Evolutionary conservation across 2,888 invertebrate species (phyloP), one percentile per base, ranked within the genome.

Genomic region (Halictus ligatus): DNA sequence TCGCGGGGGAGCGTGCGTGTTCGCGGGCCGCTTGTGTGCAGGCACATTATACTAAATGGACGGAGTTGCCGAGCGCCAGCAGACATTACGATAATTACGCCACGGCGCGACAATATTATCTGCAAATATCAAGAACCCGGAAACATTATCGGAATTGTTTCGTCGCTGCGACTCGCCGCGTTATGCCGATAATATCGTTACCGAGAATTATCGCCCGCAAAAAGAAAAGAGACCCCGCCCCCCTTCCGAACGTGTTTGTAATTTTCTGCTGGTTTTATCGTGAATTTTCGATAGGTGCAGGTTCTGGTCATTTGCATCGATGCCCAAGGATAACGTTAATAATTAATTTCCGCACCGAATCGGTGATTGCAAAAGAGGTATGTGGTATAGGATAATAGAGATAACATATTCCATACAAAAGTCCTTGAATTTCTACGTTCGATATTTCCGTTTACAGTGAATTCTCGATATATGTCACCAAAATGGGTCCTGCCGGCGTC

Each of bases 81-180:
- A 75, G 75, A 82, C 90, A 89, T 90, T 90, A 87, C 90, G 90
- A 90, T 90, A 90, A 90, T 90, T 90, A 83, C 89, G 76, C 78
- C 78, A 64, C 50, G 69, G 50, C 79, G 69, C 74, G 81, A 75
- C 75, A 78, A 67, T 83, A 77, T 82, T 84, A 81, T 71, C 80
- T 54, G 81, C 81, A 84, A 90, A 84, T 81, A 86, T 60, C 83
- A 74, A 90, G 82, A 73, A 79, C 75, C 60, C 74, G 83, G 77
- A 78, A 78, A 78, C 83, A 84, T 89, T 86, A 86, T 85, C 80
- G 83, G 67, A 86, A 89, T 90, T 83, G 80, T 82, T 81, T 46
- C 80, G 69, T 67, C 64, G 46, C 48, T 74, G 80, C 78, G 75
- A 81, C 64, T 76, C 77, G 78, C 84, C 78, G 80, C 77, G 72